Base-by-base conservation (phyloP, 2,888 invertebrate genomes). In the Ferrisia virgata region DNA sequence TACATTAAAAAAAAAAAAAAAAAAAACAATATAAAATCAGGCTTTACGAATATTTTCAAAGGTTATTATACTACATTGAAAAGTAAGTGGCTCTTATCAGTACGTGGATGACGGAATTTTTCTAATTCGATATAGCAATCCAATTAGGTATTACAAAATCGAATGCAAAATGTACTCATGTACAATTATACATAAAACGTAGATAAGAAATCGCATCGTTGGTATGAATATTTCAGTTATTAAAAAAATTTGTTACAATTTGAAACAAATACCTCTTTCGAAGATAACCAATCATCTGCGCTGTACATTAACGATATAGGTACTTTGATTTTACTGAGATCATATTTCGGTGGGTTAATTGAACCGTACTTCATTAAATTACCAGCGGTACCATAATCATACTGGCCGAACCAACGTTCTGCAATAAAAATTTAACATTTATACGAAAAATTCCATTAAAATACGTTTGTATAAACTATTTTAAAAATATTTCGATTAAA, bases 271-370 rank as follows among this genome's bases (percentile, higher is more conserved):
- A 91, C 91, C 86, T 87, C 87, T 36, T 91, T 89, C 86, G 92
- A 91, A 0, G 94, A 91, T 2, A 95, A 88, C 92, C 93, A 93
- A 88, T 95, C 96, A 86, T 94, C 93, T 53, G 91, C 89, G 0
- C 92, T 91, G 87, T 92, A 93, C 86, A 93, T 92, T 43, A 95
- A 87, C 43, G 92, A 92, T 8, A 93, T 86, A 0, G 93, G 93
- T 31, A 92, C 89, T 13, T 91, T 90, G 79, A 94, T 91, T 85
- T 91, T 91, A 13, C 90, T 89, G 18, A 93, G 53, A 79, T 92
- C 90, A 86, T 94, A 94, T 82, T 90, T 89, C 0, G 94, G 93
- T 0, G 94, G 93, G 0, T 87, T 87, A 25, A 85, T 69, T 47
- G 84, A 84, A 33, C 86, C 86, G 86, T 94, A 94, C 85, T 90